Evolutionary conservation across 2,888 invertebrate species (phyloP).

Genomic region (Prosopocoilus inquinatus): DNA sequence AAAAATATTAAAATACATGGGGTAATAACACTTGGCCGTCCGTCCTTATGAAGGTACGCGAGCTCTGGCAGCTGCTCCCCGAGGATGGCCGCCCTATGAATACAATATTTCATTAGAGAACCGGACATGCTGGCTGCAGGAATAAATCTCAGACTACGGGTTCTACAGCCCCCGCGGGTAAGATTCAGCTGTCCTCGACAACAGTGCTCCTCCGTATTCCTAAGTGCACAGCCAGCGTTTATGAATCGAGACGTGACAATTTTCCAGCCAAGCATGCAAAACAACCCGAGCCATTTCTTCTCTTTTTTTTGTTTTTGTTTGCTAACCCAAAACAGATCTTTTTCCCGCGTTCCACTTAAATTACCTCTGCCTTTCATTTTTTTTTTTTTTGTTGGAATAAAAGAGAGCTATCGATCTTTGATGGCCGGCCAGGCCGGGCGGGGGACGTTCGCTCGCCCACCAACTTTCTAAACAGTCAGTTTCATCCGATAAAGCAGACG

Average conservation of each 20-base stretch:
- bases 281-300: no score
- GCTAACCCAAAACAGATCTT: no score
- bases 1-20: constrained; percentile 27
- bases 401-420: no score
- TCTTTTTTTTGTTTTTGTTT: no score
- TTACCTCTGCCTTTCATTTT: no score
- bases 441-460: constrained; percentile 15
- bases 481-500: constrained; percentile 39
- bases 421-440: constrained; percentile 2
- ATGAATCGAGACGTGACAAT: not conserved
- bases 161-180: constrained; percentile 50
- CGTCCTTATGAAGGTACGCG: constrained; percentile 21
- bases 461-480: constrained; percentile 29
- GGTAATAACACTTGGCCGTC: constrained; percentile 18
- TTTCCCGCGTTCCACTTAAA: no score
- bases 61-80: constrained; percentile 36
- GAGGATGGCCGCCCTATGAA: constrained; percentile 47
- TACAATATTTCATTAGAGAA: constrained; percentile 51
- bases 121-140: constrained; percentile 42
- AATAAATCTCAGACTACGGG: constrained; percentile 48
- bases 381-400: no score
- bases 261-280: no score
- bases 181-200: constrained; percentile 47
- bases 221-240: not conserved
- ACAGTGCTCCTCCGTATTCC: constrained; percentile 28